Evolutionary conservation across 2,113 vertebrate species (phyloP).

Genomic region (Ictalurus punctatus): DNA sequence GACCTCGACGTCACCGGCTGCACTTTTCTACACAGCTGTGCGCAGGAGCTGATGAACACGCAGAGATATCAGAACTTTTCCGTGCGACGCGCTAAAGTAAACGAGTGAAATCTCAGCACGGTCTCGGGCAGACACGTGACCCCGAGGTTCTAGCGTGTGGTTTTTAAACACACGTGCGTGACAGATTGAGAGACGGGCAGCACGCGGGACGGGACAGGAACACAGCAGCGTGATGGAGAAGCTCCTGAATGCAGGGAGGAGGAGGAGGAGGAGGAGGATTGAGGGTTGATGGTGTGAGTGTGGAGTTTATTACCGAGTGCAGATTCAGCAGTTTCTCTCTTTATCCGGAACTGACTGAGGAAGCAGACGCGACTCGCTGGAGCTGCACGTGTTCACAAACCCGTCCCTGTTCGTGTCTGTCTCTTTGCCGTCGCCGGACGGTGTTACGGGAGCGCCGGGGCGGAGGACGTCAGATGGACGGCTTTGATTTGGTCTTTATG

Average conservation of each 20-base stretch:
- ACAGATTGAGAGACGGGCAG: no score
- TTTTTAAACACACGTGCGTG: no score
- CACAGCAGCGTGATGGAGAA: neutral
- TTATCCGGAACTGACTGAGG: neutral
- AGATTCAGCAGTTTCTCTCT: neutral
- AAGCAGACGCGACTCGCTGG: neutral
- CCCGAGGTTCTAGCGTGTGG: no score
- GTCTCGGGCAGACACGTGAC: no score
- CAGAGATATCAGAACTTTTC: no score
- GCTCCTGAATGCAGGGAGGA: no score
- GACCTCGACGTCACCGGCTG: neutral
- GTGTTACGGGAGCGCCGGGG: neutral
- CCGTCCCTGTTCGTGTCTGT: neutral
- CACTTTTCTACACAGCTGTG: neutral
- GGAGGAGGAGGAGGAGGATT: neutral
- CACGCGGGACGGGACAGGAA: neutral
- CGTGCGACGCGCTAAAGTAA: no score
- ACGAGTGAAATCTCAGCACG: no score
- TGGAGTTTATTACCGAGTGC: neutral
- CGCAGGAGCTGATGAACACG: no score
- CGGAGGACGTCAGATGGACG: neutral
- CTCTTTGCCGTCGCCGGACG: neutral
- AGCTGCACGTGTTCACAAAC: no score
- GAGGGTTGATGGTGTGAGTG: neutral
- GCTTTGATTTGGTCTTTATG: neutral